Conservation (phyloP, 2,113 vertebrate species). For the Thryonomys swinderianus region DNA sequence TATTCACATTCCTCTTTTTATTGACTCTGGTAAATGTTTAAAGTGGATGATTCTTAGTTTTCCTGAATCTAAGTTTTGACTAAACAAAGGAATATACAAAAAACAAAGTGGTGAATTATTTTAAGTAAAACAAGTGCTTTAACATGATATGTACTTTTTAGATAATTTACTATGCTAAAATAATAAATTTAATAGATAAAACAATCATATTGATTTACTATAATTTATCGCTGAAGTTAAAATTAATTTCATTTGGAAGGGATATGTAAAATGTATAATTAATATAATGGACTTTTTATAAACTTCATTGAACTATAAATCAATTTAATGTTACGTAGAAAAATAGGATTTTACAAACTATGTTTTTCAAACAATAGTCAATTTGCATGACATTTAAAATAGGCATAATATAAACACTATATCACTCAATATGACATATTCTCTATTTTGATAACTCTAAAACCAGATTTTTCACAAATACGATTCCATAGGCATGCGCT, state of each 20-base stretch:
- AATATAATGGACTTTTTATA: constrained; percentile 52
- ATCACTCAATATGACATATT: not conserved
- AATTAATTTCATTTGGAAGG: constrained; percentile 61
- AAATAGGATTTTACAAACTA: not conserved
- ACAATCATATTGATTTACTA: constrained; percentile 22
- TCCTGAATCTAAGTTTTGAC: not conserved
- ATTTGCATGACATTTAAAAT: not conserved
- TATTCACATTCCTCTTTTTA: not conserved
- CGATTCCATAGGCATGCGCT: not conserved
- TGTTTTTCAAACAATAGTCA: not conserved
- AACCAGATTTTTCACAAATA: constrained; percentile 13
- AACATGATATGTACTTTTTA: not conserved
- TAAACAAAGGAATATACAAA: not conserved
- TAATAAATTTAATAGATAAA: constrained; percentile 40
- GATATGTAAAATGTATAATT: constrained; percentile 32
- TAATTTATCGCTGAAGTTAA: constrained; percentile 18
- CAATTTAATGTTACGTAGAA: constrained; percentile 9
- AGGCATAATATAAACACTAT: not conserved
- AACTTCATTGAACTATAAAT: constrained; percentile 53
- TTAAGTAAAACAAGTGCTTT: not conserved
- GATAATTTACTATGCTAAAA: constrained; percentile 8
- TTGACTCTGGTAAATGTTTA: not conserved
- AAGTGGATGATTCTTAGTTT: constrained; percentile 44
- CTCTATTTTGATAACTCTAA: not conserved
- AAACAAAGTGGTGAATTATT: not conserved